phyloP scores from a whole-genome alignment of 2,797 vertebrate species.

The Otus scops region DNA sequence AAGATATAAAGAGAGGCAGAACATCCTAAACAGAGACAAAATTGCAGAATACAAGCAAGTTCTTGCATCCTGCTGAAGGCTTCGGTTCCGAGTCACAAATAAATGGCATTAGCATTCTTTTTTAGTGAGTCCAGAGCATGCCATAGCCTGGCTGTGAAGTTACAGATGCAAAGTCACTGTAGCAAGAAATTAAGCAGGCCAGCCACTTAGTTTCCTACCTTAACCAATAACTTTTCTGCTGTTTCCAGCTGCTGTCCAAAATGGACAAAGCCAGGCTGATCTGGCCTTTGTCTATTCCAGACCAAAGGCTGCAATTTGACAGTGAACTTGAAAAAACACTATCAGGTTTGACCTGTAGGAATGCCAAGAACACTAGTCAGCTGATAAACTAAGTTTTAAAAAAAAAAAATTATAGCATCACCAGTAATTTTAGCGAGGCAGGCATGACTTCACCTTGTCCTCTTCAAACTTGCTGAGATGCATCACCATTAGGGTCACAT shows the following conservation, averaged over 20 bases:
- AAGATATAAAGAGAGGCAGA: neutral
- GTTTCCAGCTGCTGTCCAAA: neutral
- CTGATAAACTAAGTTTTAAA: neutral
- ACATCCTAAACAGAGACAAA: neutral
- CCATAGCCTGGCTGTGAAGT: neutral
- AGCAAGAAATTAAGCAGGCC: neutral
- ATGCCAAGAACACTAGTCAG: neutral
- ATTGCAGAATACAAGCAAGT: neutral
- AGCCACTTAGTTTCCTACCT: neutral
- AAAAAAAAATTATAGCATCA: neutral
- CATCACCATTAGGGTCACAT: neutral
- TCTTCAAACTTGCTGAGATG: neutral
- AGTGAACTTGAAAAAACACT: neutral
- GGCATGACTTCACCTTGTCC: neutral
- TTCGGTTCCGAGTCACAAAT: neutral
- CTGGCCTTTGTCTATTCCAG: neutral
- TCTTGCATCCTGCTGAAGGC: neutral
- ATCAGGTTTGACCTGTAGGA: neutral
- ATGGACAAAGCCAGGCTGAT: neutral
- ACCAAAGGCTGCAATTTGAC: neutral
- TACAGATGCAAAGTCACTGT: neutral
- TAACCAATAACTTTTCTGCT: neutral
- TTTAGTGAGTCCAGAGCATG: fast-evolving
- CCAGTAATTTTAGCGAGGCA: neutral
- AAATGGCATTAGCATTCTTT: neutral